Evolutionary conservation across 1,140 invertebrate genomes (phyloP).

Genomic region (Hyphantria cunea): DNA sequence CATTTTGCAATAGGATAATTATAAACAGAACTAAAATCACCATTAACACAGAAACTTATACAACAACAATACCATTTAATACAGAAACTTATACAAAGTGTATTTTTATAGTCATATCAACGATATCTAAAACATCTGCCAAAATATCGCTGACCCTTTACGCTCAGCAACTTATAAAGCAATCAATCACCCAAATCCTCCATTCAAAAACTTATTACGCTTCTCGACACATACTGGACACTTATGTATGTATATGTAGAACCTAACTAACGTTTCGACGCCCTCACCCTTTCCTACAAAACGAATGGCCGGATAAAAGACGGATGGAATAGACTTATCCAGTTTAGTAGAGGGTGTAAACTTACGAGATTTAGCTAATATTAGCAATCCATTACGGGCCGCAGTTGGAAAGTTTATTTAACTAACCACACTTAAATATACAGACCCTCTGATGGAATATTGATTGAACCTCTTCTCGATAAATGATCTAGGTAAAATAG

Average conservation of each 20-base stretch:
- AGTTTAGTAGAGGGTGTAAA: constrained; percentile 46
- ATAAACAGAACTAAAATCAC: too few species aligned
- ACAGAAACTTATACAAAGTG: too few species aligned
- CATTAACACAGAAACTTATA: too few species aligned
- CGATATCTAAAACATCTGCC: constrained; percentile 3
- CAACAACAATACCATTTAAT: too few species aligned
- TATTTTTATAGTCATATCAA: too few species aligned
- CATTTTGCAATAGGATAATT: too few species aligned
- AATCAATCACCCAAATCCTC: constrained; percentile 30
- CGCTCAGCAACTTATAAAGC: constrained; percentile 16
- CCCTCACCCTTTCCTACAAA: constrained; percentile 32
- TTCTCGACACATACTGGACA: constrained; percentile 19
- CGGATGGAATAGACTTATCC: constrained; percentile 62
- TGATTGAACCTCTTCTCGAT: constrained; percentile 17
- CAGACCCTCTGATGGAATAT: constrained; percentile 22
- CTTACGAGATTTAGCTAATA: constrained; percentile 71
- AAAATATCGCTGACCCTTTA: constrained; percentile 13
- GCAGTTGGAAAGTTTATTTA: constrained; percentile 29
- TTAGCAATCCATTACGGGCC: constrained; percentile 73
- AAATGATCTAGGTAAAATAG: constrained; percentile 8
- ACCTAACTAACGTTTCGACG: constrained; percentile 43
- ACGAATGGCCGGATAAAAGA: constrained; percentile 62
- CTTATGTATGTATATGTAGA: constrained; percentile 35
- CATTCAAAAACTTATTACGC: constrained; percentile 32
- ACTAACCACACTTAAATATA: constrained; percentile 22